phyloP scores from a whole-genome alignment of 1,140 invertebrate species.

The Megalopta genalis region DNA sequence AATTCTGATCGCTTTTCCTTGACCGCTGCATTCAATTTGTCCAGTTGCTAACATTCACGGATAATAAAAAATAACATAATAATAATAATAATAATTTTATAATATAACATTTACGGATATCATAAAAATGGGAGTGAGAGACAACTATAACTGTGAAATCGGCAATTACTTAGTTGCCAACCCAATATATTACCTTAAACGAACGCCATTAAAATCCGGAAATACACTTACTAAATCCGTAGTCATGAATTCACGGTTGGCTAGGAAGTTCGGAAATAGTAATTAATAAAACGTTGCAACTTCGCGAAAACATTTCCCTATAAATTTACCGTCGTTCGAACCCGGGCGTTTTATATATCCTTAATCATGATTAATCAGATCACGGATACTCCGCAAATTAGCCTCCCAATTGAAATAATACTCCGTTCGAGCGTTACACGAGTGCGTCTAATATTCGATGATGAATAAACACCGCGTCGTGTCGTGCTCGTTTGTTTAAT shows the following conservation, averaged over 20 bases:
- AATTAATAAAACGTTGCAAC: background rate
- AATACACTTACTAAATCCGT: background rate
- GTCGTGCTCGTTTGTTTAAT: background rate
- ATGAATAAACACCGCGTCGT: constrained; percentile 8
- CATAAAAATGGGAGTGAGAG: too few species aligned
- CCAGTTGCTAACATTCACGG: too few species aligned
- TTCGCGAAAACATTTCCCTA: background rate
- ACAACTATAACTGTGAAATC: too few species aligned
- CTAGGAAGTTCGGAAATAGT: background rate
- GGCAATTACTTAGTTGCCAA: too few species aligned
- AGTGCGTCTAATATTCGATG: constrained; percentile 19
- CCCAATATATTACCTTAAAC: too few species aligned
- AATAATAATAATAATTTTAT: too few species aligned
- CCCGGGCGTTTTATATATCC: background rate
- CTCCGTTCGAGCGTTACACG: constrained; percentile 2
- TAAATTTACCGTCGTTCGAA: background rate
- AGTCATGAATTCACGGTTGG: background rate
- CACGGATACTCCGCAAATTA: background rate
- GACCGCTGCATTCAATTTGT: too few species aligned
- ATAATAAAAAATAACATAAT: too few species aligned
- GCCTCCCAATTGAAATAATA: background rate
- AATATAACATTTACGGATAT: too few species aligned
- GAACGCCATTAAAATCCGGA: background rate
- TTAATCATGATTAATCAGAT: background rate
- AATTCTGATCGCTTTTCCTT: too few species aligned